Conservation (phyloP, 1,140 invertebrate species). For the Zaprionus nigranus region DNA sequence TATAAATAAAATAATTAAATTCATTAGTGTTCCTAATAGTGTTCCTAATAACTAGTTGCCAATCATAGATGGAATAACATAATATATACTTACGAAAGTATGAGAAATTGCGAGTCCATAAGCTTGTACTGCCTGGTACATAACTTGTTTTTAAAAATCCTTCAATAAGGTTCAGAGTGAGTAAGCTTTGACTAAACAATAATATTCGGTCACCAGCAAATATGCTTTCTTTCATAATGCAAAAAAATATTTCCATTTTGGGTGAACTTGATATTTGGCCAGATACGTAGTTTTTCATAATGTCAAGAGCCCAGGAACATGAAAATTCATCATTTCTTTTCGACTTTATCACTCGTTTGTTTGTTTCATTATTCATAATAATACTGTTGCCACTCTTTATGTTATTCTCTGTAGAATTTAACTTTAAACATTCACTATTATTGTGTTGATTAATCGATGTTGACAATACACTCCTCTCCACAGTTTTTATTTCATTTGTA, state of each 20-base stretch:
- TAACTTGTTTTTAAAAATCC: constrained; percentile 93
- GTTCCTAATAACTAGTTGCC: too few species aligned
- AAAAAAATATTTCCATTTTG: constrained; percentile 98
- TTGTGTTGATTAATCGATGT: constrained; percentile 45
- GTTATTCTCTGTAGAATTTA: constrained; percentile 37
- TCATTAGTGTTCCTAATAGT: too few species aligned
- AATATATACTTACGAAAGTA: constrained; percentile 93
- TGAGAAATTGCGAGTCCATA: constrained; percentile 94
- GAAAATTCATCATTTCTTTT: constrained; percentile 90
- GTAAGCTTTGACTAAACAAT: constrained; percentile 98
- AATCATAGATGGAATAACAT: too few species aligned
- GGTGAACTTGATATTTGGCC: constrained; percentile 96
- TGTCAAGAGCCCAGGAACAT: constrained; percentile 93
- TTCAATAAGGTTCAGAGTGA: constrained; percentile 98
- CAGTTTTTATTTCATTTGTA: constrained; percentile 87
- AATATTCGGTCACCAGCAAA: constrained; percentile 94
- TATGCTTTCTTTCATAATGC: constrained; percentile 95
- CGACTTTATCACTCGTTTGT: constrained; percentile 63
- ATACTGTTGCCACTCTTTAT: constrained; percentile 45
- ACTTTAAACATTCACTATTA: constrained; percentile 21
- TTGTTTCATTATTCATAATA: constrained; percentile 51
- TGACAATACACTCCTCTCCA: constrained; percentile 84
- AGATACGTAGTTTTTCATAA: constrained; percentile 94
- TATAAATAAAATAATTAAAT: too few species aligned
- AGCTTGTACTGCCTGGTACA: constrained; percentile 90